A percentile compares a stretch with the other conserved stretches of the same genome.
These are phyloP conservation scores for Andrena bucephala DNA, from an alignment of 2,888 invertebrate species.

Conservation along the genomic window DNA sequence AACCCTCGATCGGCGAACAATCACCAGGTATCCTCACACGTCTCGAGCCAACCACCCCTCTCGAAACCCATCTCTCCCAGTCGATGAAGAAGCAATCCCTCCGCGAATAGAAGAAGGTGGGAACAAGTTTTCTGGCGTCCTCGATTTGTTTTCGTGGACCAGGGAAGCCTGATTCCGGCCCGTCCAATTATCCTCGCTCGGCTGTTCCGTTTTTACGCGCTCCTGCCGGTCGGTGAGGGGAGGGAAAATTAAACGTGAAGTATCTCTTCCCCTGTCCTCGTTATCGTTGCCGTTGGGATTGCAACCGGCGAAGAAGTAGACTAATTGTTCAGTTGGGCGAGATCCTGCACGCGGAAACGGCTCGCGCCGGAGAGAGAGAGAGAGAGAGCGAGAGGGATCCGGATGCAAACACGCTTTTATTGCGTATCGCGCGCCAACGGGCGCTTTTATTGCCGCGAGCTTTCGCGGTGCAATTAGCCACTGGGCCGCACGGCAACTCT, in stretches of 20 bases:
- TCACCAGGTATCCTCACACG: no score
- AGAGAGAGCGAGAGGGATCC: background rate
- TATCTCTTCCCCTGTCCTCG: conserved; percentile 11
- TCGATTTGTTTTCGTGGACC: conserved; percentile 15
- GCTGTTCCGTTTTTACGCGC: conserved; percentile 30
- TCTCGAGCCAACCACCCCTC: background rate
- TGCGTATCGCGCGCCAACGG: background rate
- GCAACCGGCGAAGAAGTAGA: background rate
- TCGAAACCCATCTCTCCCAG: background rate
- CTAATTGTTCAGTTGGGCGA: conserved; percentile 21
- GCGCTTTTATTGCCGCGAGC: conserved; percentile 30
- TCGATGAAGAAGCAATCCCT: conserved; percentile 2
- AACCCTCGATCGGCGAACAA: no score
- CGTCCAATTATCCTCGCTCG: conserved; percentile 42
- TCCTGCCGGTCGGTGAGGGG: background rate
- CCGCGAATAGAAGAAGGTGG: background rate
- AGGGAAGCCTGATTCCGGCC: conserved; percentile 30
- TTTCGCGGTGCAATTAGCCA: conserved; percentile 67
- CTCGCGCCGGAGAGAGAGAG: background rate
- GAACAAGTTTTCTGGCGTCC: background rate
- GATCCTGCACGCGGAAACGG: conserved; percentile 21
- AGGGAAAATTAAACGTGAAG: conserved; percentile 26
- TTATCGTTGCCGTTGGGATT: conserved; percentile 15
- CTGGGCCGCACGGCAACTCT: conserved; percentile 58
- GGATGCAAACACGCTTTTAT: conserved; percentile 32